A percentile compares a stretch with the other conserved stretches of the same genome.
Evolutionary conservation across 2,797 vertebrate genomes (phyloP).

Genomic region (Lophotriccus pileatus): DNA sequence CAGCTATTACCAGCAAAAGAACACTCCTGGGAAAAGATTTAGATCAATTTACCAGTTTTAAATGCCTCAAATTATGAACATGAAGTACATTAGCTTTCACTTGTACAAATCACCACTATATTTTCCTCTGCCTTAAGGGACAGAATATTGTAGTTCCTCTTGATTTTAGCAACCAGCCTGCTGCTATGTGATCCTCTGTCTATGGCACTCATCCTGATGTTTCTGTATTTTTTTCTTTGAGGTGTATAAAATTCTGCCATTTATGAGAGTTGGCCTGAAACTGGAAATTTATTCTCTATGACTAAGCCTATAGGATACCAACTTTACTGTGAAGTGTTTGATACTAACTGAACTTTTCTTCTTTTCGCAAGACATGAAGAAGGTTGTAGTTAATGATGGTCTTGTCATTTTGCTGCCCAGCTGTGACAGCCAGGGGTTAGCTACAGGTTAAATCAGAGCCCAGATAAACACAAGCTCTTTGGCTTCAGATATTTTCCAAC

Average conservation of each 20-base stretch:
- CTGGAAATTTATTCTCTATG: background rate
- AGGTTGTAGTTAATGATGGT: background rate
- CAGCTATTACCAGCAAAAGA: background rate
- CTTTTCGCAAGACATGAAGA: background rate
- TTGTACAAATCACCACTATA: background rate
- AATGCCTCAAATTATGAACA: background rate
- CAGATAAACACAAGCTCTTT: background rate
- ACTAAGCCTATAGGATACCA: background rate
- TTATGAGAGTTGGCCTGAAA: background rate
- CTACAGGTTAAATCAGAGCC: background rate
- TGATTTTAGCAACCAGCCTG: background rate
- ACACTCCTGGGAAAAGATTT: background rate
- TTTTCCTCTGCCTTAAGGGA: slow-evolving; percentile 2
- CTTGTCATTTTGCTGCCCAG: background rate
- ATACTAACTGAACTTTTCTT: background rate
- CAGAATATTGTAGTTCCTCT: background rate
- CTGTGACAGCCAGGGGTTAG: background rate
- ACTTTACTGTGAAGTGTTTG: background rate
- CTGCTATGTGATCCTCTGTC: background rate
- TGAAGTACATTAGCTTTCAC: background rate
- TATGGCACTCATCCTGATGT: background rate
- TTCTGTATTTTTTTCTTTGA: background rate
- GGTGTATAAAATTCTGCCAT: background rate
- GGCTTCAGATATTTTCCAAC: background rate
- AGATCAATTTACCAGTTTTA: background rate